These are phyloP conservation scores for Caenorhabditis uteleia DNA, from an alignment of 2,888 invertebrate genomes.

Conservation along the genomic window DNA sequence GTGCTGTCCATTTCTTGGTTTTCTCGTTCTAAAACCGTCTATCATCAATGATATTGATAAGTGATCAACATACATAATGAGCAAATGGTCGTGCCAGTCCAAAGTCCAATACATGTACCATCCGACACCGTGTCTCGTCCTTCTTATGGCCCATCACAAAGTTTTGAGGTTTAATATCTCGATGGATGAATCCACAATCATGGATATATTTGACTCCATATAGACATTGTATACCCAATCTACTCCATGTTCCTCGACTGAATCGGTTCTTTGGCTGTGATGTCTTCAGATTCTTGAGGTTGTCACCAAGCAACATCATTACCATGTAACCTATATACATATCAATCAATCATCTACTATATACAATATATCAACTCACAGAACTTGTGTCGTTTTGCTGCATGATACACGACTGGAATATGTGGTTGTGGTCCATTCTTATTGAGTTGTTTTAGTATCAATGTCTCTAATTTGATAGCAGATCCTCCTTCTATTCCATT, in stretches of 20 bases:
- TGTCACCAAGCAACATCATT: constrained; percentile 58
- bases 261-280: constrained; percentile 28
- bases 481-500: constrained; percentile 61
- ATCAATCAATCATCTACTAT: no score
- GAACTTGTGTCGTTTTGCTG: constrained; percentile 52
- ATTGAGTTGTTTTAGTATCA: constrained; percentile 46
- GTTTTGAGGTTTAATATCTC: constrained; percentile 55
- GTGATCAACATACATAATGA: constrained; percentile 9
- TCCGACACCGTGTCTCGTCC: constrained; percentile 43
- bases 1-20: constrained; percentile 34
- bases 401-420: constrained; percentile 50
- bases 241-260: constrained; percentile 47
- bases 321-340: no score
- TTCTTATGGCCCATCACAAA: constrained; percentile 55
- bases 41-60: no score
- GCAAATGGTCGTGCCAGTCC: constrained; percentile 47
- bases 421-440: constrained; percentile 49
- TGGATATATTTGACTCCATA: constrained; percentile 53
- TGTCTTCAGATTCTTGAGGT: constrained; percentile 46
- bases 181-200: constrained; percentile 51
- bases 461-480: constrained; percentile 60
- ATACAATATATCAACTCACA: no score
- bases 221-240: constrained; percentile 54
- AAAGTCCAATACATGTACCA: constrained; percentile 51
- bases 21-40: constrained; percentile 18